These are phyloP conservation scores for Sebastes cheni DNA, from an alignment of 2,797 vertebrate species.

Conservation along the genomic window DNA sequence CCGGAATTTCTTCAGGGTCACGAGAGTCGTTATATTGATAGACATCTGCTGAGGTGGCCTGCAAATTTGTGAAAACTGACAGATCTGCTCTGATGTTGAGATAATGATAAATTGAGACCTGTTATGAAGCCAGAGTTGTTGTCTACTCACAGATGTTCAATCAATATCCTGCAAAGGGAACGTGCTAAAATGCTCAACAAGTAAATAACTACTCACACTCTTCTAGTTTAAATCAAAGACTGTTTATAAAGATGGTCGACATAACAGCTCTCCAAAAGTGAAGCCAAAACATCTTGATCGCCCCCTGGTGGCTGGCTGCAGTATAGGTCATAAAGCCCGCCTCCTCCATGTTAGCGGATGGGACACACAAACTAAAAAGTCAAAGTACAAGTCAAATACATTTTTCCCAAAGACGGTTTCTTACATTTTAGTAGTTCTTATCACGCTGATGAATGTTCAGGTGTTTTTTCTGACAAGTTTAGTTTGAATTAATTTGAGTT, in stretches of 20 bases:
- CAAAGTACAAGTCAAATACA: neutral
- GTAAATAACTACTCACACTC: neutral
- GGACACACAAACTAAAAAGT: neutral
- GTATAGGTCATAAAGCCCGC: neutral
- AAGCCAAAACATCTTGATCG: neutral
- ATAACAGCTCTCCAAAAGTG: neutral
- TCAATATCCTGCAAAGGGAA: neutral
- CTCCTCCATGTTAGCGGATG: neutral
- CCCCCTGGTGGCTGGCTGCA: neutral
- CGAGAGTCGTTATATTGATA: slow-evolving; percentile 53
- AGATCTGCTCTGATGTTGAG: slow-evolving; percentile 44
- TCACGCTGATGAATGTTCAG: neutral
- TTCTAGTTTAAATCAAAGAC: neutral
- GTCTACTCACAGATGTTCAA: neutral
- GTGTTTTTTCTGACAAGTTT: neutral
- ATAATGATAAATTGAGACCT: slow-evolving; percentile 58
- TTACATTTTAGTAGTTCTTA: too few species aligned
- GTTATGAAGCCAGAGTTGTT: slow-evolving; percentile 4
- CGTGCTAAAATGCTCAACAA: neutral
- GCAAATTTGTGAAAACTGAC: slow-evolving; percentile 52
- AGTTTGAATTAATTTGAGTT: neutral
- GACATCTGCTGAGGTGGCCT: slow-evolving; percentile 64
- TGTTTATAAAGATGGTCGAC: neutral
- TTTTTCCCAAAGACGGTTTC: too few species aligned
- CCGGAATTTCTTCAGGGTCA: slow-evolving; percentile 61